Evolutionary conservation across 2,797 vertebrate species (phyloP).

Genomic region (Enteromius anoplus): DNA sequence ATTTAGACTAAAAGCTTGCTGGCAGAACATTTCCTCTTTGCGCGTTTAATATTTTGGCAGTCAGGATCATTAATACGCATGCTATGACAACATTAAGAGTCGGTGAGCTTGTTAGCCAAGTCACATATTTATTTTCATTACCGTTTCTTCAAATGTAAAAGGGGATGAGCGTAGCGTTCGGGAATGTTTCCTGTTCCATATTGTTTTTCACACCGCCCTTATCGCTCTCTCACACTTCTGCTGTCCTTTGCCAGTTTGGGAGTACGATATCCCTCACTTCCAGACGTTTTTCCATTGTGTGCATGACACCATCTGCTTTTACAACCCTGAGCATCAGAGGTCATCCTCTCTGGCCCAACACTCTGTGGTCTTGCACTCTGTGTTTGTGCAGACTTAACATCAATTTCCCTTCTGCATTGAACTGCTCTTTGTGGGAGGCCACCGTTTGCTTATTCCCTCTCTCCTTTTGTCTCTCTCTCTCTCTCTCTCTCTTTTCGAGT

Average conservation of each 20-base stretch:
- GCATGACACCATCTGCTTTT: constrained; percentile 42
- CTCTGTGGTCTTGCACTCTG: constrained; percentile 8
- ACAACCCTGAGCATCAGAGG: constrained; percentile 3
- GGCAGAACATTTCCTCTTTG: constrained; percentile 19
- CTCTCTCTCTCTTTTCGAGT: background rate
- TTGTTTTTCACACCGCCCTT: constrained; percentile 37
- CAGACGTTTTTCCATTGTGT: constrained; percentile 31
- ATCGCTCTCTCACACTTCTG: constrained; percentile 27
- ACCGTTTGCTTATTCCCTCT: constrained; percentile 14
- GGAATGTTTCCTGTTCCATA: constrained; percentile 21
- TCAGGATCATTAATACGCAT: background rate
- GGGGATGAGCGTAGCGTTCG: background rate
- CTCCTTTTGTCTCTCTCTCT: background rate
- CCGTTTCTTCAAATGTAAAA: background rate
- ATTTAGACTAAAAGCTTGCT: constrained; percentile 28
- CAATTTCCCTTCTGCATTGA: constrained; percentile 33
- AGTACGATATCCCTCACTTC: constrained; percentile 21
- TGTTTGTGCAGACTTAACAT: constrained; percentile 34
- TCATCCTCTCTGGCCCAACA: background rate
- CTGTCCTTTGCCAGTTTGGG: constrained; percentile 19
- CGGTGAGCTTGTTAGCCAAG: constrained; percentile 10
- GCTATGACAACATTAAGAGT: constrained; percentile 1
- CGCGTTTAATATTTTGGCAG: constrained; percentile 14
- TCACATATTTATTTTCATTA: constrained; percentile 11
- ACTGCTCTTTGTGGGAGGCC: background rate